These are phyloP conservation scores for Galerucella nymphaeae DNA, from an alignment of 2,888 invertebrate species.

Conservation along the genomic window DNA sequence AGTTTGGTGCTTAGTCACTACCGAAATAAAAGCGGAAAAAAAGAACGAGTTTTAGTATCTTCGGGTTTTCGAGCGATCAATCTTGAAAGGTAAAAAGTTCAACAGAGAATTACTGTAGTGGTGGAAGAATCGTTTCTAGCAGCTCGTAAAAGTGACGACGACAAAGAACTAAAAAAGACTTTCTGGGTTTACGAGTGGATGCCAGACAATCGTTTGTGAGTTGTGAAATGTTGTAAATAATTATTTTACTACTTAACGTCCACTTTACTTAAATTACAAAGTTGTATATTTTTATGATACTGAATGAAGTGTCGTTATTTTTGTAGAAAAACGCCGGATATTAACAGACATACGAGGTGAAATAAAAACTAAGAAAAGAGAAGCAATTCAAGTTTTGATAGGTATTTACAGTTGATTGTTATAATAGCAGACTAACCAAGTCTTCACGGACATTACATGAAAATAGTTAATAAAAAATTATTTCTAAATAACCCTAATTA, in stretches of 20 bases:
- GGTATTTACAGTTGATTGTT: no score
- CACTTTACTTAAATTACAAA: background rate
- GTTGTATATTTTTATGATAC: background rate
- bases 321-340: background rate
- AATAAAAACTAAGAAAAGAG: no score
- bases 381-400: no score
- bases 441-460: no score
- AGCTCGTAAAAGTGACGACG: slow-evolving; percentile 48
- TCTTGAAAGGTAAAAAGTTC: slow-evolving; percentile 45
- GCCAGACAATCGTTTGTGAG: slow-evolving; percentile 51
- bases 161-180: slow-evolving; percentile 43
- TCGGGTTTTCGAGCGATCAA: slow-evolving; percentile 42
- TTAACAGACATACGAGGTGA: background rate
- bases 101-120: slow-evolving; percentile 48
- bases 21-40: slow-evolving; percentile 25
- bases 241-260: background rate
- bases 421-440: no score
- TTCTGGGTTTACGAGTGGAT: slow-evolving; percentile 47
- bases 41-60: slow-evolving; percentile 38
- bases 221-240: slow-evolving; percentile 28
- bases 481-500: no score
- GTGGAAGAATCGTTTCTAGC: slow-evolving; percentile 48
- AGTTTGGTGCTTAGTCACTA: slow-evolving; percentile 8
- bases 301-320: background rate
- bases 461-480: no score